A percentile compares a stretch with the other conserved stretches of the same genome.
Evolutionary conservation across 2,113 vertebrate genomes (phyloP).

Genomic region (Podarcis raffonei): DNA sequence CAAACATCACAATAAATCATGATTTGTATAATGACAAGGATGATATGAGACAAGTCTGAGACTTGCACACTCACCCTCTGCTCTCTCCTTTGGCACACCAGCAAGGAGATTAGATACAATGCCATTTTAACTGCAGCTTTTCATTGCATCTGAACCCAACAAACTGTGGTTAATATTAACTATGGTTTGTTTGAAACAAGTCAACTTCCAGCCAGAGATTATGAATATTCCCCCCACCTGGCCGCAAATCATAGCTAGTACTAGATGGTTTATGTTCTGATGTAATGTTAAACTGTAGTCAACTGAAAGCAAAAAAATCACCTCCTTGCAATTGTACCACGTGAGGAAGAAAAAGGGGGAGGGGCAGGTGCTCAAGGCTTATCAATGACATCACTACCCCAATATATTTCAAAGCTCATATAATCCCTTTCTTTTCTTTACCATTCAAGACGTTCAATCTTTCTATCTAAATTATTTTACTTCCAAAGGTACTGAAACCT

Average conservation of each 20-base stretch:
- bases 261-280: background rate
- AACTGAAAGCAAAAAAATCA: background rate
- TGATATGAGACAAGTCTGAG: background rate
- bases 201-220: background rate
- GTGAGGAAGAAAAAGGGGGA: background rate
- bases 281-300: background rate
- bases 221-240: background rate
- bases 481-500: background rate
- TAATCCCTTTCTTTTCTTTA: background rate
- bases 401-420: background rate
- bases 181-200: background rate
- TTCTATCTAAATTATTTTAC: background rate
- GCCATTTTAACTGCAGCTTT: background rate
- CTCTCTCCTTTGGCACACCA: background rate
- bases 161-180: background rate
- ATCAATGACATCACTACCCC: background rate
- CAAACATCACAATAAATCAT: too few species aligned
- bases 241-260: background rate
- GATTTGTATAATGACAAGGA: too few species aligned
- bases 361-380: background rate
- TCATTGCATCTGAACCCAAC: background rate
- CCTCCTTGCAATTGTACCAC: background rate
- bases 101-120: background rate
- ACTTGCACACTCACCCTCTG: background rate
- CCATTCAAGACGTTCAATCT: background rate